Percentiles rank a stretch among this genome's conserved stretches.
Evolutionary conservation across 2,797 vertebrate species (phyloP).

Genomic region (Mormyrus hasselquistii): DNA sequence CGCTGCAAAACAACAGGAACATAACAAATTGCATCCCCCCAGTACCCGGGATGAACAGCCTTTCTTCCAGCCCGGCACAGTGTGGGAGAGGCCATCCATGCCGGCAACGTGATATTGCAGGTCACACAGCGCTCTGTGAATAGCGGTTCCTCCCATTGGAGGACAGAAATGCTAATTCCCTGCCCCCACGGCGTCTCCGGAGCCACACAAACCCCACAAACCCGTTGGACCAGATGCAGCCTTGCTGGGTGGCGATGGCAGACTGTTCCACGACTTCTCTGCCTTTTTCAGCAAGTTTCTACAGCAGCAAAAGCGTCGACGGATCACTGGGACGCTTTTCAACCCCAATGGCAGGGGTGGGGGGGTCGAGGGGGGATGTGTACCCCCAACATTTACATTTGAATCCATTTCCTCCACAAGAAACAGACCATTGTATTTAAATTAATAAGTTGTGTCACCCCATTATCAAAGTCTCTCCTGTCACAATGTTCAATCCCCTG

Average conservation of each 20-base stretch:
- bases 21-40: not conserved
- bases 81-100: conserved; percentile 9
- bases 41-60: not conserved
- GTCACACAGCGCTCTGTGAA: conserved; percentile 13
- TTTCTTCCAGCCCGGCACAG: not conserved
- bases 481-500: not conserved
- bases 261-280: not conserved
- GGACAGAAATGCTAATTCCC: conserved; percentile 14
- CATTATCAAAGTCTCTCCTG: not conserved
- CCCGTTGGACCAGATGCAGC: conserved; percentile 19
- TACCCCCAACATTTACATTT: not conserved
- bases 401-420: not conserved
- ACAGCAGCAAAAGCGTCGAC: not conserved
- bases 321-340: not conserved
- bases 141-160: not conserved
- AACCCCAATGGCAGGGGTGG: not conserved
- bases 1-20: not conserved
- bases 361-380: not conserved
- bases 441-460: not conserved
- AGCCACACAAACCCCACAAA: conserved; percentile 14
- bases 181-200: not conserved
- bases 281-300: not conserved
- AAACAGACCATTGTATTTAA: not conserved
- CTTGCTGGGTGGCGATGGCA: not conserved
- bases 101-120: conserved; percentile 21